phyloP scores from a whole-genome alignment of 2,888 invertebrate species.

The Lithophane ornitopus region DNA sequence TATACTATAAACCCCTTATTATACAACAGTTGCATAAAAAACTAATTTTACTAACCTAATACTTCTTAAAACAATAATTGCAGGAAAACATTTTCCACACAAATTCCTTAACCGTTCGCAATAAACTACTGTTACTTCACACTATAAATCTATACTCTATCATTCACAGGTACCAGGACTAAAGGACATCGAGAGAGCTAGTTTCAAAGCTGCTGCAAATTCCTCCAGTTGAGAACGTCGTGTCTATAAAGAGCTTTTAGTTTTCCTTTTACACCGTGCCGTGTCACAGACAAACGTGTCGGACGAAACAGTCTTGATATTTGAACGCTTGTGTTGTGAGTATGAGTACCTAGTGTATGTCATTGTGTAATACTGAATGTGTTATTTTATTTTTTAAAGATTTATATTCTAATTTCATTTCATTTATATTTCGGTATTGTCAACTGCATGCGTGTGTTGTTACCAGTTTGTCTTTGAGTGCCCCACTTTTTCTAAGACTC shows the following conservation, averaged over 20 bases:
- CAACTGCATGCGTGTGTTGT: too few species aligned
- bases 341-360: neutral
- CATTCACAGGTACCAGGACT: constrained; percentile 26
- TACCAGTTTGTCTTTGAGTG: neutral
- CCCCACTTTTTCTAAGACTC: neutral
- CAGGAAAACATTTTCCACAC: neutral
- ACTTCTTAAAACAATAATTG: neutral
- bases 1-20: too few species aligned
- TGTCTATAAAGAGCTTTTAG: constrained; percentile 60
- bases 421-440: neutral
- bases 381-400: neutral
- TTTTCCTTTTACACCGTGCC: constrained; percentile 54
- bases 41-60: too few species aligned
- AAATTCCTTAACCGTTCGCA: neutral
- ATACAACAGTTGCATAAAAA: too few species aligned
- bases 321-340: neutral
- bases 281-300: constrained; percentile 42
- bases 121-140: constrained; percentile 5
- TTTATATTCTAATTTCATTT: too few species aligned
- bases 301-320: constrained; percentile 43
- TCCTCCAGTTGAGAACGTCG: constrained; percentile 42
- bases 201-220: constrained; percentile 55
- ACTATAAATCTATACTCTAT: constrained; percentile 34
- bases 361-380: too few species aligned
- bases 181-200: constrained; percentile 24